Evolutionary conservation across 2,888 invertebrate species (phyloP), one percentile per base, ranked within the genome.

Genomic region (Euplagia quadripunctaria): DNA sequence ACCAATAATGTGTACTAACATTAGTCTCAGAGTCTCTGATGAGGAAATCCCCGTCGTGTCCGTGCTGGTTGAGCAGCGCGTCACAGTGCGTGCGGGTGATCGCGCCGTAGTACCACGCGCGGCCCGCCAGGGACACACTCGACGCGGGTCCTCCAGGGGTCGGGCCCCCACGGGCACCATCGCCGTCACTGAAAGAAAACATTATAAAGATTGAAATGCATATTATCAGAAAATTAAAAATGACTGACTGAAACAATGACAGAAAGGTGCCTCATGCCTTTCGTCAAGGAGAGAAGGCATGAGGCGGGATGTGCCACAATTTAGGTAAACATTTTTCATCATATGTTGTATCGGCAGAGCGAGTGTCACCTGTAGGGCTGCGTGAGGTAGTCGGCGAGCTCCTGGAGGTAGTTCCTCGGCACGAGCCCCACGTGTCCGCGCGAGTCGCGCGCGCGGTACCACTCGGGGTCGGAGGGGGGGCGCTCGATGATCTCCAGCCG

Each of bases 21-120:
- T 99, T 99, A 87, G 99, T 99, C 97, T 99, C 99, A 92, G 99
- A 99, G 96, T 99, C 99, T 86, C 99, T 96, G 89, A 99, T 99
- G 90, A 99, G 97, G 96, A 99, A 99, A 96, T 99, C 99, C 16
- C 99, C 99, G 94, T 99, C 99, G 90, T 98, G 98, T 31, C 99
- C 99, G 93, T 98, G 98, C 92, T 98, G 98, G 96, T 98, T 99
- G 91, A 99, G 97, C 92, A 99, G 97, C 87, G 98, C 97, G 96
- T 99, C 99, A 96, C 99, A 99, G 94, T 99, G 99, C 87, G 98
- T 98, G 88, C 99, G 97, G 67, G 99, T 98, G 90, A 99, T 98
- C 92, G 97, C 97, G 76, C 99, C 99, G 95, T 98, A 99, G 96
- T 99, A 99, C 99, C 99, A 99, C 66, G 98, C 98, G 96, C 98